These are phyloP conservation scores for Antechinus flavipes DNA, from an alignment of 2,113 vertebrate genomes.

Conservation along the genomic window DNA sequence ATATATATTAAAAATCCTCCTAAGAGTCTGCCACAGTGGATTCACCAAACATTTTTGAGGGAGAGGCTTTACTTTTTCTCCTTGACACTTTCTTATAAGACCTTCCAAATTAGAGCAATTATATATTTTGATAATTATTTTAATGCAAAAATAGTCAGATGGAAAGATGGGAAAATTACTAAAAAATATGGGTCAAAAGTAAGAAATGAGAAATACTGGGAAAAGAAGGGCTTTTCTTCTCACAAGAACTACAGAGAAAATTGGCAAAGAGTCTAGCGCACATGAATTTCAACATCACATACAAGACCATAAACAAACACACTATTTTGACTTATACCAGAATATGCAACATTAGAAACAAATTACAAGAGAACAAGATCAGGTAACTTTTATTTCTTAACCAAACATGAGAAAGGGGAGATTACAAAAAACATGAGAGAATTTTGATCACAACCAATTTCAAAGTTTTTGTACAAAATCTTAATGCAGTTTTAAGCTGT, in stretches of 20 bases:
- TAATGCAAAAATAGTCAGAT: not conserved
- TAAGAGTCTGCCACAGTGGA: not conserved
- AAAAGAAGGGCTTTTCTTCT: not conserved
- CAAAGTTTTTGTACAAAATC: not conserved
- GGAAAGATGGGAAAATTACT: not conserved
- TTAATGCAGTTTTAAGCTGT: not conserved
- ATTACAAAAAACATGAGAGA: not conserved
- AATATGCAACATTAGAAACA: not conserved
- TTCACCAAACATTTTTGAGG: no score
- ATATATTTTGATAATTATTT: not conserved
- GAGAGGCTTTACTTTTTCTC: not conserved
- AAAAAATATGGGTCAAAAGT: not conserved
- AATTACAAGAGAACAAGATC: no score
- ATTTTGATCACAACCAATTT: not conserved
- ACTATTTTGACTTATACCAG: not conserved
- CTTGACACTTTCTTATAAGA: not conserved
- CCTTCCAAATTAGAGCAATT: not conserved
- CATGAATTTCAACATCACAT: not conserved
- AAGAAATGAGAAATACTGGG: not conserved
- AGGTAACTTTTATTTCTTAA: no score
- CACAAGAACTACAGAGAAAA: not conserved
- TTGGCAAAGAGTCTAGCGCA: not conserved
- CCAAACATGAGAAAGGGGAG: no score
- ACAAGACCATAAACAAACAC: not conserved
- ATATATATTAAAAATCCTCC: not conserved